These are phyloP conservation scores for Tipula unca DNA, from an alignment of 2,888 invertebrate genomes.

Conservation along the genomic window DNA sequence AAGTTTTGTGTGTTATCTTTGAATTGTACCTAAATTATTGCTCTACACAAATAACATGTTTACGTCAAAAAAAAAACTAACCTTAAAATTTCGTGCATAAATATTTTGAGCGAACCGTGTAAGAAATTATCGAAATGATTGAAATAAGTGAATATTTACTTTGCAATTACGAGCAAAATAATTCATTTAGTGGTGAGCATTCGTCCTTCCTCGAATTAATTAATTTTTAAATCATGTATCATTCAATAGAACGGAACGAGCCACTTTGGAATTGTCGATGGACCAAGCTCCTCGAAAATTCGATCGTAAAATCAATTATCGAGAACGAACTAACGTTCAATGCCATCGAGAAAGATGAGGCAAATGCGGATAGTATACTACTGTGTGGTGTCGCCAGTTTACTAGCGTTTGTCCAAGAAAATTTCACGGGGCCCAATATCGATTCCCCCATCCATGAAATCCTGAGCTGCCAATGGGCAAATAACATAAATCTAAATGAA, in stretches of 20 bases:
- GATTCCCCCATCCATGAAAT: constrained; percentile 41
- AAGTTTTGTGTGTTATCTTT: not conserved
- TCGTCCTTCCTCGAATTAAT: not conserved
- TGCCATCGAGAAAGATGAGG: not conserved
- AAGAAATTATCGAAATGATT: constrained; percentile 25
- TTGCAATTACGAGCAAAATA: constrained; percentile 25
- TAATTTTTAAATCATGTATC: not conserved
- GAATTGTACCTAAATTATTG: not conserved
- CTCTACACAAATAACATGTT: not conserved
- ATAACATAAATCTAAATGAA: constrained; percentile 36
- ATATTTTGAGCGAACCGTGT: not conserved
- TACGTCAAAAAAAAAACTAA: not conserved
- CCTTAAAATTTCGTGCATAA: not conserved
- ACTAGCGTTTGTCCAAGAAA: constrained; percentile 66
- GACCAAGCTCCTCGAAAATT: not conserved
- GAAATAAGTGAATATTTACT: constrained; percentile 22
- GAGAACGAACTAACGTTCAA: not conserved
- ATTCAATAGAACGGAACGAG: not conserved
- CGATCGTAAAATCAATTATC: not conserved
- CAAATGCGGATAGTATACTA: constrained; percentile 34
- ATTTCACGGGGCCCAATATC: constrained; percentile 68
- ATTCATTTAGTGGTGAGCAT: constrained; percentile 22
- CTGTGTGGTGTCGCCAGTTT: constrained; percentile 55
- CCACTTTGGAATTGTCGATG: not conserved
- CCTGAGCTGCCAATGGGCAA: constrained; percentile 42